Percentiles rank a stretch among this genome's conserved stretches.
Conservation (phyloP, 53 echinoderm and acorn worm genomes). For the Apostichopus leukothele region DNA sequence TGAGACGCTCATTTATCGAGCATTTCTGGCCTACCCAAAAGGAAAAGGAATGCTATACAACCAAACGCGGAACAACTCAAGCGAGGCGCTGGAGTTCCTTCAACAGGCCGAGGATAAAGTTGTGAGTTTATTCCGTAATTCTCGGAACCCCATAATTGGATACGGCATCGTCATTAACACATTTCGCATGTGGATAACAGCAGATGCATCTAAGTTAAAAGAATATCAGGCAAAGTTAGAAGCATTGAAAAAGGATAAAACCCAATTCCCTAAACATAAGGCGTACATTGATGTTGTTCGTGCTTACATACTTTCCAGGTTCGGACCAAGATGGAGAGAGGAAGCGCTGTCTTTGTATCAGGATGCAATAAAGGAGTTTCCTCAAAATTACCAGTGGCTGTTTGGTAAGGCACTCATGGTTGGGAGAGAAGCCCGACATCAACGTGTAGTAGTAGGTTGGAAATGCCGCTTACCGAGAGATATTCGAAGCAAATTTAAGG, state of each 20-base stretch:
- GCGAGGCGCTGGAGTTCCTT: not conserved
- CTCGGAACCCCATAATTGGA: not conserved
- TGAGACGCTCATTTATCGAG: conserved; percentile 25
- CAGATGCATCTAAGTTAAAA: not conserved
- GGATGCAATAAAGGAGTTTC: not conserved
- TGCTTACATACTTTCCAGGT: conserved; percentile 35
- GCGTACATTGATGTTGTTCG: not conserved
- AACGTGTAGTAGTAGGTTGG: not conserved
- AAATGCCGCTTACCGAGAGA: not conserved
- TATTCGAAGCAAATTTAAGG: not conserved
- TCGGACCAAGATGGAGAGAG: conserved; percentile 7
- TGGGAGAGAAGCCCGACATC: conserved; percentile 25
- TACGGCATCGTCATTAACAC: conserved; percentile 30
- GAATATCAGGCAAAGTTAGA: not conserved
- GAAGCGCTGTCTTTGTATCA: not conserved
- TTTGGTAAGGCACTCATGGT: conserved; percentile 36
- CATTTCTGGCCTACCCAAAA: conserved; percentile 17
- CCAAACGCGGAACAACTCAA: not conserved
- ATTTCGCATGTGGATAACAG: conserved; percentile 20
- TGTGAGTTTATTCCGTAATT: not conserved
- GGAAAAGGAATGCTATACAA: not conserved
- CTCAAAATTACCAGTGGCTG: conserved; percentile 12
- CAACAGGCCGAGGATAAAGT: not conserved
- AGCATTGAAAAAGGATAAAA: not conserved
- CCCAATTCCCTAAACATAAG: not conserved